These are phyloP conservation scores for Drosophila fuyamai DNA, from an alignment of 1,140 invertebrate species.

Conservation along the genomic window DNA sequence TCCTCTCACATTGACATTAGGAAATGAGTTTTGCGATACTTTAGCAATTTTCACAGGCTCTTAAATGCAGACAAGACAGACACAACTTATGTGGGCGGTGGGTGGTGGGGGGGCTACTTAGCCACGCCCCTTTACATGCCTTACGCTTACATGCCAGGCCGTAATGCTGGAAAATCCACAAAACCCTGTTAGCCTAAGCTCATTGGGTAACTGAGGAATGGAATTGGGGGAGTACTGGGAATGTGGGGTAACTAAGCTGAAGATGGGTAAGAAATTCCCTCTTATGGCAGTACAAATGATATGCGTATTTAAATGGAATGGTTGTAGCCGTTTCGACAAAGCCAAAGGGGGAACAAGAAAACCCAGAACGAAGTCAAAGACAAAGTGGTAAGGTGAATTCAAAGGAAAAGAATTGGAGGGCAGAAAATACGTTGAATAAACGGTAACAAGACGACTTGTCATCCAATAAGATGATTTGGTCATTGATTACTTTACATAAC, in stretches of 20 bases:
- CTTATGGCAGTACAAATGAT: slow-evolving; percentile 57
- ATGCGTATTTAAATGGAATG: slow-evolving; percentile 75
- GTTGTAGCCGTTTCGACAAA: slow-evolving; percentile 29
- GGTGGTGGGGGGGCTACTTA: slow-evolving; percentile 14
- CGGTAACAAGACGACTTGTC: slow-evolving; percentile 13
- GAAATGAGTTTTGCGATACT: slow-evolving; percentile 67
- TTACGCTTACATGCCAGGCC: slow-evolving; percentile 21
- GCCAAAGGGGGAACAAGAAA: slow-evolving; percentile 10
- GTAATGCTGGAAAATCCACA: slow-evolving; percentile 63
- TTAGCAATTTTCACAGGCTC: slow-evolving; percentile 42
- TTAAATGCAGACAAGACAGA: slow-evolving; percentile 49
- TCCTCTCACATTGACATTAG: slow-evolving; percentile 49
- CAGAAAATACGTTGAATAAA: slow-evolving; percentile 4
- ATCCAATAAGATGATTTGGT: slow-evolving; percentile 19
- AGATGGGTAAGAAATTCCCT: slow-evolving; percentile 8
- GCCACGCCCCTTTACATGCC: slow-evolving; percentile 1
- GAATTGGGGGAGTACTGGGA: neutral
- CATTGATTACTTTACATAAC: slow-evolving; percentile 10
- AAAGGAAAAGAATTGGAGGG: neutral
- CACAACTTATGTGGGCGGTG: slow-evolving; percentile 1
- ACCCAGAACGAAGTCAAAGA: slow-evolving; percentile 22
- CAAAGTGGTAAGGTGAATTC: slow-evolving; percentile 26
- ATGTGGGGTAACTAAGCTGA: slow-evolving; percentile 9
- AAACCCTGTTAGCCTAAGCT: slow-evolving; percentile 65
- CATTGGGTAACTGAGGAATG: slow-evolving; percentile 18